Conservation (phyloP, 2,888 invertebrate genomes). For the Acleris holmiana region DNA sequence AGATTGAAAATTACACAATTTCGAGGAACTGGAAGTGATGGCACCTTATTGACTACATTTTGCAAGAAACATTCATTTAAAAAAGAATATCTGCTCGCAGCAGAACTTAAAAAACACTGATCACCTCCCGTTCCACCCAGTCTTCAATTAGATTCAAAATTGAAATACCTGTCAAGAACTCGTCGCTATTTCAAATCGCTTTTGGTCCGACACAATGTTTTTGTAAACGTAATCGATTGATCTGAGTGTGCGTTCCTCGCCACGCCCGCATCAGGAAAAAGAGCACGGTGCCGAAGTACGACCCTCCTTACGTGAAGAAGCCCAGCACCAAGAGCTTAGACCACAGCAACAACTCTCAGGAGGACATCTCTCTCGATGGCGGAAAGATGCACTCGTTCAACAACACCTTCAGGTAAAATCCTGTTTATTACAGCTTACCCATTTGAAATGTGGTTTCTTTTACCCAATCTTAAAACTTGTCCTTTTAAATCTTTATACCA, state of each 20-base stretch:
- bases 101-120: constrained; percentile 4
- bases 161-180: constrained; percentile 47
- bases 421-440: neutral
- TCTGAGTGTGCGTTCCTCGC: constrained; percentile 84
- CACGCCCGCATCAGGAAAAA: constrained; percentile 90
- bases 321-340: constrained; percentile 90
- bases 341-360: constrained; percentile 90
- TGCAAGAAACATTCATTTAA: neutral
- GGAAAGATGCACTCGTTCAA: constrained; percentile 93
- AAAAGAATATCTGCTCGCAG: neutral
- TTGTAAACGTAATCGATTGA: constrained; percentile 82
- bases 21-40: constrained; percentile 52
- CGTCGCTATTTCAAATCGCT: constrained; percentile 51
- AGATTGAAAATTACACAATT: constrained; percentile 47
- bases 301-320: constrained; percentile 94
- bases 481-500: constrained; percentile 9
- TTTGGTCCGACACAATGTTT: constrained; percentile 51
- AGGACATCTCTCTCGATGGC: constrained; percentile 91
- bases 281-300: constrained; percentile 94
- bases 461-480: constrained; percentile 23
- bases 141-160: constrained; percentile 41
- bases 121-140: constrained; percentile 52
- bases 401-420: constrained; percentile 88
- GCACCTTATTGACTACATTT: constrained; percentile 13
- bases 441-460: constrained; percentile 40